Conservation (phyloP, 2,888 invertebrate species). For the Eumacrocentrus americanus region DNA sequence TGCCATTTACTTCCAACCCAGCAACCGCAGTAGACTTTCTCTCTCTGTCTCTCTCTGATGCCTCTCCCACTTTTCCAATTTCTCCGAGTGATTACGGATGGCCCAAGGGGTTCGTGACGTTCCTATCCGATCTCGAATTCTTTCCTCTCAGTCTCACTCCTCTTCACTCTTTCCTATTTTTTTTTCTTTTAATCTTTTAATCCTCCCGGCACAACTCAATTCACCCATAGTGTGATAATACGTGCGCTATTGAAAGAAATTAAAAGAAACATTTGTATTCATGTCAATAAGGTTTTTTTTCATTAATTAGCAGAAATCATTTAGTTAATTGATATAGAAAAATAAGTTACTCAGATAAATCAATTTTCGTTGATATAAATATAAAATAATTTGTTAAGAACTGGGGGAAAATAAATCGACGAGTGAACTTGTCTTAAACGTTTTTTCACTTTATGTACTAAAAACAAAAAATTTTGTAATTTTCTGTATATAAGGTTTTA, state of each 20-base stretch:
- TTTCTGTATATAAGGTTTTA: too few species aligned
- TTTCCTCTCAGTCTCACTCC: conserved; percentile 2
- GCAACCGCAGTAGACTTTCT: conserved; percentile 8
- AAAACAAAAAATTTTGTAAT: too few species aligned
- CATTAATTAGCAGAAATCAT: too few species aligned
- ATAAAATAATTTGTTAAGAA: too few species aligned
- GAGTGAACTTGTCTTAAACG: too few species aligned
- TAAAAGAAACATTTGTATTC: too few species aligned
- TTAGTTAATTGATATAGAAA: too few species aligned
- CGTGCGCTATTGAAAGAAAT: not conserved
- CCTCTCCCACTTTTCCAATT: conserved; percentile 22
- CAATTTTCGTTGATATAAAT: too few species aligned
- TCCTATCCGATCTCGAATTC: conserved; percentile 27
- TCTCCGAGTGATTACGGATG: conserved; percentile 31
- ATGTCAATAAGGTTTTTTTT: too few species aligned
- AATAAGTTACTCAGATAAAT: too few species aligned
- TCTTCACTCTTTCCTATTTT: not conserved
- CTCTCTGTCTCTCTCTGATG: not conserved
- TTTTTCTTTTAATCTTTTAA: conserved; percentile 1
- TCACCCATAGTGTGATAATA: not conserved
- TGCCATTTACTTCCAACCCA: conserved; percentile 19
- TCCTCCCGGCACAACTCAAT: not conserved
- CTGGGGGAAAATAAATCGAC: too few species aligned
- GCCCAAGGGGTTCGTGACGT: conserved; percentile 31
- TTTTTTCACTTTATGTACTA: too few species aligned